phyloP scores from a whole-genome alignment of 2,888 invertebrate species.

The Gasteruption jaculator region DNA sequence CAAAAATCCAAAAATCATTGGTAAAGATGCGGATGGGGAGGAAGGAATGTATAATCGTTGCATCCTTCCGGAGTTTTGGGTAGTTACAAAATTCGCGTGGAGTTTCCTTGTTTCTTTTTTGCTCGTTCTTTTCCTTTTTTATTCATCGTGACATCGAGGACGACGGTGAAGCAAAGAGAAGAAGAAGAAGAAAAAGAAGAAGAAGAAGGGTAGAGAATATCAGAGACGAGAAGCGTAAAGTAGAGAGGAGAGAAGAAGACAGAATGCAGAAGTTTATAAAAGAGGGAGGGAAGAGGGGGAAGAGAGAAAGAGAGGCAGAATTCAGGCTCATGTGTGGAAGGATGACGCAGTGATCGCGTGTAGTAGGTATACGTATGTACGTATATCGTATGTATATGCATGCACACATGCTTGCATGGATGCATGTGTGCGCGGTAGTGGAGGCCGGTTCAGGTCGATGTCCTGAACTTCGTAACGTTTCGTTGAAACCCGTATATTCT shows the following conservation, averaged over 20 bases:
- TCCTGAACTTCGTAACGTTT: constrained; percentile 34
- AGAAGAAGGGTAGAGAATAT: background rate
- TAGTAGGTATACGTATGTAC: constrained; percentile 15
- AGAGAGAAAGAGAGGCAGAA: constrained; percentile 25
- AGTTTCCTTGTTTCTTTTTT: no score
- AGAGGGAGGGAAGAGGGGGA: constrained; percentile 19
- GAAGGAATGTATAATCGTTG: no score
- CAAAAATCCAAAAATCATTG: no score
- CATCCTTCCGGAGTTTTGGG: no score
- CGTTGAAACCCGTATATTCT: constrained; percentile 36
- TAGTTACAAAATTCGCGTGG: no score
- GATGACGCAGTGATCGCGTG: constrained; percentile 24
- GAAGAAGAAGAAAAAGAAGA: constrained; percentile 7
- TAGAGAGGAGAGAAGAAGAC: constrained; percentile 6
- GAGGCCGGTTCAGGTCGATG: constrained; percentile 45
- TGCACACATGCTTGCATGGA: background rate
- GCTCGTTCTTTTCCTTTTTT: no score
- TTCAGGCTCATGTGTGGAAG: constrained; percentile 27
- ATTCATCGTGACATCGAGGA: no score
- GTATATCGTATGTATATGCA: background rate
- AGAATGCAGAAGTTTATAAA: constrained; percentile 1
- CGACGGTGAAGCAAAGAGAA: background rate
- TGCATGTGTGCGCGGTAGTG: constrained; percentile 33
- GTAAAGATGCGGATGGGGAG: background rate
- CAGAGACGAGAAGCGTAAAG: constrained; percentile 5